Conservation (phyloP, 2,888 invertebrate species). For the Parnassius smintheus region DNA sequence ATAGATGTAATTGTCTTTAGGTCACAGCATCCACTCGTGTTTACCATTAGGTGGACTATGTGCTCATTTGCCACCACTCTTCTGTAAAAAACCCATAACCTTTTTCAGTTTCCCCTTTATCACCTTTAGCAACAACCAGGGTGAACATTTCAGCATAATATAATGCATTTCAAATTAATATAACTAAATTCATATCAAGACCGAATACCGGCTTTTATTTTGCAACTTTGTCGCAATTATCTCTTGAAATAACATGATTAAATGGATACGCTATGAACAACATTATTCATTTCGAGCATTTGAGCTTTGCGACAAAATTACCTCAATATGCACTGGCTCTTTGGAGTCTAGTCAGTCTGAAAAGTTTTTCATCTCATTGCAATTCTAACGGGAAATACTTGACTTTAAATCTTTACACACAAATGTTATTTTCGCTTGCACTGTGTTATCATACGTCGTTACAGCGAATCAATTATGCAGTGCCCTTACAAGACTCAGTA, state of each 20-base stretch:
- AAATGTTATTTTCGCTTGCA: conserved; percentile 6
- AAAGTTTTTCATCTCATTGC: conserved; percentile 17
- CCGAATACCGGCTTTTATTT: conserved; percentile 1
- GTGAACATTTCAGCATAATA: too few relatives aligned
- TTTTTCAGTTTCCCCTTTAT: too few relatives aligned
- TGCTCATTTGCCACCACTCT: too few relatives aligned
- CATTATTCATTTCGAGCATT: conserved; percentile 9
- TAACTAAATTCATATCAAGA: neutral
- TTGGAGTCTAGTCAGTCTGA: conserved; percentile 20
- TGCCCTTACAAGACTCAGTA: conserved; percentile 33
- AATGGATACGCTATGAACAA: neutral
- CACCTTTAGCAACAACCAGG: too few relatives aligned
- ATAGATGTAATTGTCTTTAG: too few relatives aligned
- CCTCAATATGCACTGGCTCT: conserved; percentile 18
- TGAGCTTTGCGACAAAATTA: conserved; percentile 19
- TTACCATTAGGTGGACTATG: too few relatives aligned
- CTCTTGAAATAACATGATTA: neutral
- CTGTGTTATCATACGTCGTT: conserved; percentile 3
- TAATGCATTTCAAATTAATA: neutral
- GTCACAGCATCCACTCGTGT: too few relatives aligned
- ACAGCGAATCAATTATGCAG: conserved; percentile 35
- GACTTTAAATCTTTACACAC: neutral
- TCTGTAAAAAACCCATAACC: too few relatives aligned
- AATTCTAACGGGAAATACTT: neutral
- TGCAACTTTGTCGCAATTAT: neutral